Evolutionary conservation across 2,113 vertebrate species (phyloP).

Genomic region (Dunckerocampus dactyliophorus): DNA sequence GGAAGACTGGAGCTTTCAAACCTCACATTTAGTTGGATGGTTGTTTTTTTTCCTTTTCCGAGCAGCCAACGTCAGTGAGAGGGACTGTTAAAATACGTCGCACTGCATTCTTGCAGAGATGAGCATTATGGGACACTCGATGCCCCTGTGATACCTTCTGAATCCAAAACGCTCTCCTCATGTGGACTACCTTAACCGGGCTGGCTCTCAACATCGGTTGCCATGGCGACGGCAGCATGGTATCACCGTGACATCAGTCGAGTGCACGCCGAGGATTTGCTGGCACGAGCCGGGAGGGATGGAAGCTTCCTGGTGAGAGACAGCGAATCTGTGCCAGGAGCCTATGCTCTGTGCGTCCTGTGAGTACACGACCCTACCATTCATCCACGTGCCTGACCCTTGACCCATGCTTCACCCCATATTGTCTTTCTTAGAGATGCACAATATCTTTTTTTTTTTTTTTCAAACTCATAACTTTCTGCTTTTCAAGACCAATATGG

Average conservation of each 20-base stretch:
- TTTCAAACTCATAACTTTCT: no score
- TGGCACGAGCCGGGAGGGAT: conserved; percentile 79
- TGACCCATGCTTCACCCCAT: no score
- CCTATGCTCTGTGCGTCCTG: conserved; percentile 85
- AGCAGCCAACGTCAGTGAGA: conserved; percentile 39
- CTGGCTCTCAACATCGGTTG: conserved; percentile 24
- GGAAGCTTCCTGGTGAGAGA: conserved; percentile 86
- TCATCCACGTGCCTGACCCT: no score
- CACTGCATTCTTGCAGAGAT: conserved; percentile 18
- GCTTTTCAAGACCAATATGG: no score
- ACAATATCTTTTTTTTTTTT: no score
- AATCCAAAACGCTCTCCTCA: conserved; percentile 33
- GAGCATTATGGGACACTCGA: conserved; percentile 30
- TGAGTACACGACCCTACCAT: conserved; percentile 60
- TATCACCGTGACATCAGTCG: conserved; percentile 86
- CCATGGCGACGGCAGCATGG: conserved; percentile 77
- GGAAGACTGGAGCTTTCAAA: conserved; percentile 23
- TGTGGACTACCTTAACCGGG: conserved; percentile 44
- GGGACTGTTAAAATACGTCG: conserved; percentile 13
- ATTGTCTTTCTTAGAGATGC: no score
- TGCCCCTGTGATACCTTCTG: conserved; percentile 2
- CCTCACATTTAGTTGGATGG: conserved; percentile 21
- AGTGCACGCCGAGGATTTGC: conserved; percentile 79
- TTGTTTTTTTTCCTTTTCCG: conserved; percentile 8
- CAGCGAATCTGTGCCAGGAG: conserved; percentile 85